Evolutionary conservation across 2,888 invertebrate species (phyloP), one percentile per base, ranked within the genome.

Genomic region (Trichopria drosophilae): DNA sequence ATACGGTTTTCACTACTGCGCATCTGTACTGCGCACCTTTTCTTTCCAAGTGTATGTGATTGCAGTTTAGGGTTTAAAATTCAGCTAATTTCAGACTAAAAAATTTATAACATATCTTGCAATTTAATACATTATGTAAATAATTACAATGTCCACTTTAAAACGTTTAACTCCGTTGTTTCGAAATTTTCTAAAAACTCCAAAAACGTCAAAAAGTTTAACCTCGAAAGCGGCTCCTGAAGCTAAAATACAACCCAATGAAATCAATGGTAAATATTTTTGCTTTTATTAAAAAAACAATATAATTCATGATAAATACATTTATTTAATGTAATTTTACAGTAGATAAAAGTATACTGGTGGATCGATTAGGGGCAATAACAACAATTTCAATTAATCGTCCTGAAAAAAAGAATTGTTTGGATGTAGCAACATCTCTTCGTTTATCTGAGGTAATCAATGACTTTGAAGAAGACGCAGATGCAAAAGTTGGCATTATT

Each of bases 311-410:
- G n/a, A n/a, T n/a, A n/a, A n/a, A n/a, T n/a, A n/a, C n/a, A n/a
- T n/a, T n/a, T n/a, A n/a, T n/a, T n/a, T n/a, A n/a, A n/a, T n/a
- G n/a, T n/a, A n/a, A n/a, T n/a, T n/a, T n/a, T n/a, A n/a, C n/a
- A n/a, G n/a, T 43, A 56, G 63, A 61, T 29, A 59, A 53, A 26
- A 50, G 10, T 22, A 49, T 64, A 36, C 1, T 59, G 9, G 40
- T 59, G n/a, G n/a, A n/a, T 5, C 84, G 84, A 61, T 79, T 82
- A 52, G 84, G 84, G 6, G 74, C 79, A 16, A 78, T 93, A 10
- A 87, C 85, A 20, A 81, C 88, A 39, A 85, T 97, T 46, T 93
- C 88, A n/a, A 88, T 97, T 50, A 95, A 95, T 72, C 81, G 93
- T 9, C 90, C 91, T 7, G 79, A 82, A 23, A 87, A 86, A 61